These are phyloP conservation scores for Marronus borbonicus DNA, from an alignment of 2,888 invertebrate species.

Conservation along the genomic window DNA sequence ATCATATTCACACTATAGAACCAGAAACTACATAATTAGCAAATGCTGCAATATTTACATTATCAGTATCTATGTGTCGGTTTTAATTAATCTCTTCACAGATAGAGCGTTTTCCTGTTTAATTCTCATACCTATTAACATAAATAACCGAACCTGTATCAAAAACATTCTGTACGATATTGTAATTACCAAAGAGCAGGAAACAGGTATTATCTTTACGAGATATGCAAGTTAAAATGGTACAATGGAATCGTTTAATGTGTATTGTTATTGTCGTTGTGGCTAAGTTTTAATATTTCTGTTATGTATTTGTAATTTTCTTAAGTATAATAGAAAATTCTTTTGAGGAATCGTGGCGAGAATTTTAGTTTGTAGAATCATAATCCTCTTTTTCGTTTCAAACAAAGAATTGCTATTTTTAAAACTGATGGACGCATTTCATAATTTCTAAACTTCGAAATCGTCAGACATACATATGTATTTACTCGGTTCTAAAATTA, in stretches of 20 bases:
- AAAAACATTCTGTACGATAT: constrained; percentile 1
- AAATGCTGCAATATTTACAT: not conserved
- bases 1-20: too few relatives aligned
- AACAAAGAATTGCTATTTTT: constrained; percentile 32
- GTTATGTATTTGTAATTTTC: not conserved
- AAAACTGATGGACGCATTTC: constrained; percentile 1
- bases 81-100: constrained; percentile 16
- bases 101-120: constrained; percentile 9
- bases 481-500: constrained; percentile 25
- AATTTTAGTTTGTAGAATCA: not conserved
- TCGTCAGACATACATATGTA: constrained; percentile 1
- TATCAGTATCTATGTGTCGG: constrained; percentile 5
- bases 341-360: not conserved
- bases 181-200: constrained; percentile 16
- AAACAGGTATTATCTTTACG: constrained; percentile 25
- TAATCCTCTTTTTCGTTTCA: not conserved
- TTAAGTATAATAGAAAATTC: constrained; percentile 2
- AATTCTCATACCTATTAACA: constrained; percentile 4
- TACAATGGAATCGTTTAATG: constrained; percentile 1
- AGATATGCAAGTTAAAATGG: constrained; percentile 3
- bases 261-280: not conserved
- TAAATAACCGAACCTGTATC: constrained; percentile 20
- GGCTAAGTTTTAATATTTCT: not conserved
- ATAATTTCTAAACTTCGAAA: constrained; percentile 16
- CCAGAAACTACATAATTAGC: too few relatives aligned